Percentiles rank a stretch among this genome's conserved stretches.
These are phyloP conservation scores for Dioctria rufipes DNA, from an alignment of 2,888 invertebrate genomes.

Conservation along the genomic window DNA sequence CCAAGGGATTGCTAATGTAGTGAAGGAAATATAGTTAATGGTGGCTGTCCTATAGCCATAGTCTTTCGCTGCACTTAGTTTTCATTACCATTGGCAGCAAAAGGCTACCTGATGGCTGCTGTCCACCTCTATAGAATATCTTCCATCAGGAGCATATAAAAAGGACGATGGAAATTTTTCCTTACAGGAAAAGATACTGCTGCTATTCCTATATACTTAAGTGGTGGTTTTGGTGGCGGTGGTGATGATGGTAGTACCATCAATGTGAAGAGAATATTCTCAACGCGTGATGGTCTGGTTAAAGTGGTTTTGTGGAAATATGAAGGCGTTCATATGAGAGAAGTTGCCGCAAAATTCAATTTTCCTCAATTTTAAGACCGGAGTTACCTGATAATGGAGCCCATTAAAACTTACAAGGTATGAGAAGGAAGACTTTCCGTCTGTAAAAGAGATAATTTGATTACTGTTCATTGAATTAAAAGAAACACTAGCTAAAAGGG, in stretches of 20 bases:
- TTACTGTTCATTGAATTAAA: conserved; percentile 32
- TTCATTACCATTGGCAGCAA: conserved; percentile 23
- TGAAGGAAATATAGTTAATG: conserved; percentile 40
- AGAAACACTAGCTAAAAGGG: too few species aligned
- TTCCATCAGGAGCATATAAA: not conserved
- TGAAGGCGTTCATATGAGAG: conserved; percentile 47
- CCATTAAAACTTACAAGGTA: conserved; percentile 37
- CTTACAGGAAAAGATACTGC: not conserved
- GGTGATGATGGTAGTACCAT: not conserved
- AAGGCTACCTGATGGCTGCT: not conserved
- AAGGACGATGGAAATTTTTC: conserved; percentile 22
- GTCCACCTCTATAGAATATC: conserved; percentile 1
- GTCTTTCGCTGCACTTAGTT: conserved; percentile 38
- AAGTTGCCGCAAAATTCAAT: conserved; percentile 42
- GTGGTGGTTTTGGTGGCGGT: not conserved
- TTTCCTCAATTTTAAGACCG: conserved; percentile 27
- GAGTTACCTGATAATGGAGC: conserved; percentile 48
- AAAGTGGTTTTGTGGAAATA: conserved; percentile 46
- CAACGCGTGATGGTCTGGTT: conserved; percentile 39
- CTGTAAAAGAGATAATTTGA: conserved; percentile 23
- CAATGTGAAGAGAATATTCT: not conserved
- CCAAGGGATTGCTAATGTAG: conserved; percentile 15
- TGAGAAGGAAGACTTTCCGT: not conserved
- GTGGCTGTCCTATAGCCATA: too few species aligned
- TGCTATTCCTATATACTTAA: not conserved